These are phyloP conservation scores for Plecturocebus donacophilus DNA, from an alignment of 2,113 vertebrate species.

Conservation along the genomic window DNA sequence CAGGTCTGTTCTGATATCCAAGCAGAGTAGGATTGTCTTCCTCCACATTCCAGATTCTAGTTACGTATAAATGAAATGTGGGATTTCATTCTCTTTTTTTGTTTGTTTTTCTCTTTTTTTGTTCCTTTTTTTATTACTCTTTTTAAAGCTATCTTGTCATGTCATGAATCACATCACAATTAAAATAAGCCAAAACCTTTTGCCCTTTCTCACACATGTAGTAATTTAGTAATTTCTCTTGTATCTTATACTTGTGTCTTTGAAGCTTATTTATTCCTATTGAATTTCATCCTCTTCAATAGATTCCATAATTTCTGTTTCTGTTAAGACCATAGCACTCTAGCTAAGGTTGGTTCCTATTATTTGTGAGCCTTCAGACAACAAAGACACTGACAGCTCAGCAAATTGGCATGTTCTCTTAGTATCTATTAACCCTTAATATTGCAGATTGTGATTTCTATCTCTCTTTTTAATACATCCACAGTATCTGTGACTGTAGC, in stretches of 20 bases:
- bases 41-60: neutral
- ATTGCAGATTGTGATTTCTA: neutral
- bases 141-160: neutral
- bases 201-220: neutral
- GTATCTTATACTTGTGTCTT: neutral
- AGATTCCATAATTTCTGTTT: neutral
- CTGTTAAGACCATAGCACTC: neutral
- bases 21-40: neutral
- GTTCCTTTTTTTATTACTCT: too few species aligned
- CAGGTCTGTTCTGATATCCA: neutral
- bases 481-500: neutral
- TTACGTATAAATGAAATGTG: constrained; percentile 2
- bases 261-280: constrained; percentile 8
- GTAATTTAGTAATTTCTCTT: constrained; percentile 26
- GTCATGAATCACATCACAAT: neutral
- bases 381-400: neutral
- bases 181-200: neutral
- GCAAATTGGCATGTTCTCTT: neutral
- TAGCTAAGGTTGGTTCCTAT: neutral
- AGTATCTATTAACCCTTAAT: neutral
- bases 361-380: neutral
- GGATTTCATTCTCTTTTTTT: neutral
- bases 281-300: neutral
- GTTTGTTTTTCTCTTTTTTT: too few species aligned
- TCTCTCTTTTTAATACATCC: neutral